These are phyloP conservation scores for Ormyrus rosae DNA, from an alignment of 2,888 invertebrate genomes.

Conservation along the genomic window DNA sequence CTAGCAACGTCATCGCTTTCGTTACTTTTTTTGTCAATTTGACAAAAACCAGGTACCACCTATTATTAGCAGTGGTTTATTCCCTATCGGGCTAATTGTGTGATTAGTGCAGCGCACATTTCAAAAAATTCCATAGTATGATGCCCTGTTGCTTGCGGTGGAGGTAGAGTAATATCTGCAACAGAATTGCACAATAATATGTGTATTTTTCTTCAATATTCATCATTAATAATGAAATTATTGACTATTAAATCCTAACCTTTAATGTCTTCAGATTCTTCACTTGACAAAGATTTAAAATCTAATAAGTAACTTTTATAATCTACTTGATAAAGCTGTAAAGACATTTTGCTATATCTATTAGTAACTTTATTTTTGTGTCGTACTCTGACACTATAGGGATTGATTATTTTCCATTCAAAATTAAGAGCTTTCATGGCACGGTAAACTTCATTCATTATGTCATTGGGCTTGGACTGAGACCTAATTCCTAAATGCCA, in stretches of 20 bases:
- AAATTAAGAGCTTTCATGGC: slow-evolving; percentile 99
- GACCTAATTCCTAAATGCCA: slow-evolving; percentile 99
- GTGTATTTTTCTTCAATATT: neutral
- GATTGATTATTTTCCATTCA: slow-evolving; percentile 99
- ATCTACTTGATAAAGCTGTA: slow-evolving; percentile 99
- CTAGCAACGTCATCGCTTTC: slow-evolving; percentile 44
- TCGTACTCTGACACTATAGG: slow-evolving; percentile 97
- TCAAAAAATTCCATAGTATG: slow-evolving; percentile 99
- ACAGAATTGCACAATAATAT: slow-evolving; percentile 26
- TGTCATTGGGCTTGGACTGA: slow-evolving; percentile 99
- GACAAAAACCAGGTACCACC: slow-evolving; percentile 43
- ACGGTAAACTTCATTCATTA: slow-evolving; percentile 99
- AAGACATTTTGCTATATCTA: slow-evolving; percentile 95
- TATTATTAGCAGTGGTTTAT: slow-evolving; percentile 28
- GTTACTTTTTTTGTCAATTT: slow-evolving; percentile 51
- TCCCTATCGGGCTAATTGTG: slow-evolving; percentile 93
- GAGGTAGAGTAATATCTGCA: slow-evolving; percentile 59
- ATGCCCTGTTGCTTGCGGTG: slow-evolving; percentile 78
- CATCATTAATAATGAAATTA: neutral
- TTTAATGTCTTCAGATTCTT: slow-evolving; percentile 79
- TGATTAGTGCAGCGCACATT: slow-evolving; percentile 99
- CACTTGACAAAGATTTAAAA: slow-evolving; percentile 95
- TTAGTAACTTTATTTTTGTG: slow-evolving; percentile 89
- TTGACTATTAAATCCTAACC: slow-evolving; percentile 61
- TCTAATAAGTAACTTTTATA: slow-evolving; percentile 98